A percentile compares a stretch with the other conserved stretches of the same genome.
phyloP scores from a whole-genome alignment of 2,888 invertebrate genomes.

The Mycalesis mineus region DNA sequence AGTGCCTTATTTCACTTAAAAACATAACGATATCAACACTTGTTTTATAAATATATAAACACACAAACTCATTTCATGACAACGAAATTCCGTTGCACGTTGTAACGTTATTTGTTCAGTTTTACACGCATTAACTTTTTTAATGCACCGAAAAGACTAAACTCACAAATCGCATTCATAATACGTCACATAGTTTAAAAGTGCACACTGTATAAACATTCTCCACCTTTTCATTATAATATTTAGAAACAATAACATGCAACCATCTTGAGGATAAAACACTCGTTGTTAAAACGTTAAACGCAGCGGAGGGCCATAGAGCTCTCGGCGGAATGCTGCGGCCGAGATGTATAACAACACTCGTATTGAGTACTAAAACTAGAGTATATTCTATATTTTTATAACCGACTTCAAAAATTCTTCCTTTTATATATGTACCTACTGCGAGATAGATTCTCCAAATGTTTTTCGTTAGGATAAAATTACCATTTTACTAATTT shows the following conservation, averaged over 20 bases:
- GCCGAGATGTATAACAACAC: conserved; percentile 3
- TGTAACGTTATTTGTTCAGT: neutral
- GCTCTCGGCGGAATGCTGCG: neutral
- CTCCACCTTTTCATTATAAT: conserved; percentile 2
- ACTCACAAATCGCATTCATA: neutral
- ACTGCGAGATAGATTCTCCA: too few relatives aligned
- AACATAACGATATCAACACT: too few relatives aligned
- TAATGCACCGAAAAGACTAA: neutral
- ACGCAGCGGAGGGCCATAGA: conserved; percentile 3
- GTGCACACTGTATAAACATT: conserved; percentile 4
- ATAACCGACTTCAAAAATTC: too few relatives aligned
- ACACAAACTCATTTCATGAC: too few relatives aligned
- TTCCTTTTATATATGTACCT: too few relatives aligned
- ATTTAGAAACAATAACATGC: conserved; percentile 10
- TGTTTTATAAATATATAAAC: too few relatives aligned
- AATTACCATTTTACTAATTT: too few relatives aligned
- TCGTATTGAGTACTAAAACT: neutral
- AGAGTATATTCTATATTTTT: conserved; percentile 4
- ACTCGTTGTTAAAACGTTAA: conserved; percentile 7
- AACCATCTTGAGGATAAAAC: conserved; percentile 5
- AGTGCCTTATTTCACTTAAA: neutral
- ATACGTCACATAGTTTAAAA: neutral
- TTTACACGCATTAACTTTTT: neutral
- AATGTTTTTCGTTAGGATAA: too few relatives aligned
- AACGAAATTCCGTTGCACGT: too few relatives aligned